phyloP scores from a whole-genome alignment of 2,113 vertebrate species.

The Martes martes region DNA sequence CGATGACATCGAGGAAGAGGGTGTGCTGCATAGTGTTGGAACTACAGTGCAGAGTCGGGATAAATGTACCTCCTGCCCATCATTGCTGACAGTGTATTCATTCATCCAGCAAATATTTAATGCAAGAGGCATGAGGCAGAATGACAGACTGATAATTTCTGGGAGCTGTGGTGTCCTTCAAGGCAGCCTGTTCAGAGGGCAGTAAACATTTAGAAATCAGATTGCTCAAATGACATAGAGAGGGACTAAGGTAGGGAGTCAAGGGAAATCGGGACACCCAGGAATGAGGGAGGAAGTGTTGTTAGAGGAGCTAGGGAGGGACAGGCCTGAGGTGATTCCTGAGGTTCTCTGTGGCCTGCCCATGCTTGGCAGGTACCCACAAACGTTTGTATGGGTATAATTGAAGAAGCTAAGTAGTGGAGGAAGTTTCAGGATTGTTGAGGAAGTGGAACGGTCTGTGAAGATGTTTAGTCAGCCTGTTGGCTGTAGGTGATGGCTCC shows the following conservation, averaged over 20 bases:
- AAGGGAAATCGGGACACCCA: not conserved
- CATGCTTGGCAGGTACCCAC: not conserved
- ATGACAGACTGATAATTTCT: not conserved
- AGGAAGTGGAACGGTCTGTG: not conserved
- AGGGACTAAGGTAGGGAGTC: not conserved
- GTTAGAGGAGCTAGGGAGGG: not conserved
- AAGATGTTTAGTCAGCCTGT: not conserved
- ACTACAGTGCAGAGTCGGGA: not conserved
- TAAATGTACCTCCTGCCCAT: not conserved
- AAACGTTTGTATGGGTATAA: not conserved
- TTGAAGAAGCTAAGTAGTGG: not conserved
- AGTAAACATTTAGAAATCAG: not conserved
- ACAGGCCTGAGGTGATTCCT: not conserved
- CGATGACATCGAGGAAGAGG: not conserved
- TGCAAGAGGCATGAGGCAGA: not conserved
- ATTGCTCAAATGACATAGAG: not conserved
- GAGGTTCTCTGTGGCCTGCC: not conserved
- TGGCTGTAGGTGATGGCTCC: not conserved
- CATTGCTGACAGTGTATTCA: not conserved
- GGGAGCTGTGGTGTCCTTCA: not conserved
- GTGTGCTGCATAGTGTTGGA: not conserved
- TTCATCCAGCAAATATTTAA: not conserved
- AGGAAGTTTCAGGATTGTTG: not conserved
- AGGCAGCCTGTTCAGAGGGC: not conserved
- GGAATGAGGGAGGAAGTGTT: not conserved